phyloP scores from a whole-genome alignment of 2,797 vertebrate species.

The Bovichtus variegatus region DNA sequence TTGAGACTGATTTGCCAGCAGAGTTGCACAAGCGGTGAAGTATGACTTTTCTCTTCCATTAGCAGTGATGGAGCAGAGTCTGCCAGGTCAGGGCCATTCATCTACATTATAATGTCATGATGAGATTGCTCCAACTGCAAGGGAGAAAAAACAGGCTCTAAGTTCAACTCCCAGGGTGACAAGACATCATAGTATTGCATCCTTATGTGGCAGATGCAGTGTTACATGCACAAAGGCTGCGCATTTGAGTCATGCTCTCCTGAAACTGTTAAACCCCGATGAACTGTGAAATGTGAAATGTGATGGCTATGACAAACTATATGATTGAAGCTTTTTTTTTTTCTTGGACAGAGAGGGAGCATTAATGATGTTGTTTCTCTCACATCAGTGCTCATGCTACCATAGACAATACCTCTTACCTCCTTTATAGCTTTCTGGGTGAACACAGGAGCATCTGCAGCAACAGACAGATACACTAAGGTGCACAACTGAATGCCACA shows the following conservation, averaged over 20 bases:
- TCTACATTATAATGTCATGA: conserved; percentile 73
- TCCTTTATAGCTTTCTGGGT: conserved; percentile 2
- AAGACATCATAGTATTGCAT: conserved; percentile 58
- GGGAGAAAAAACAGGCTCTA: conserved; percentile 38
- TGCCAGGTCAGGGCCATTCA: conserved; percentile 68
- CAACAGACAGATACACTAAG: neutral
- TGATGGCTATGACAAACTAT: neutral
- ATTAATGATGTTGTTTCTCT: conserved; percentile 7
- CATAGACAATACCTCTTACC: neutral
- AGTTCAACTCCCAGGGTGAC: conserved; percentile 57
- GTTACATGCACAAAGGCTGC: conserved; percentile 13
- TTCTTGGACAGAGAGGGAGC: neutral
- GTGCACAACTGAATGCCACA: neutral
- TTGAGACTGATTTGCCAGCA: conserved; percentile 56
- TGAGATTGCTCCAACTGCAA: conserved; percentile 60
- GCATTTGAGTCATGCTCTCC: neutral
- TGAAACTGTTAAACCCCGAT: conserved; percentile 11
- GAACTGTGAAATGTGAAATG: conserved; percentile 18
- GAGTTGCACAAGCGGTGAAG: conserved; percentile 70
- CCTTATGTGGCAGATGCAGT: conserved; percentile 36
- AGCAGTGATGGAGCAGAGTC: conserved; percentile 53
- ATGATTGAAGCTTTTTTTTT: neutral
- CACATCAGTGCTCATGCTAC: neutral
- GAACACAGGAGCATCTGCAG: neutral
- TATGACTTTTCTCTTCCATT: conserved; percentile 67